Percentiles rank a stretch among this genome's conserved stretches.
Conservation (phyloP, 2,888 invertebrate genomes). For the Cheilosia grossa region DNA sequence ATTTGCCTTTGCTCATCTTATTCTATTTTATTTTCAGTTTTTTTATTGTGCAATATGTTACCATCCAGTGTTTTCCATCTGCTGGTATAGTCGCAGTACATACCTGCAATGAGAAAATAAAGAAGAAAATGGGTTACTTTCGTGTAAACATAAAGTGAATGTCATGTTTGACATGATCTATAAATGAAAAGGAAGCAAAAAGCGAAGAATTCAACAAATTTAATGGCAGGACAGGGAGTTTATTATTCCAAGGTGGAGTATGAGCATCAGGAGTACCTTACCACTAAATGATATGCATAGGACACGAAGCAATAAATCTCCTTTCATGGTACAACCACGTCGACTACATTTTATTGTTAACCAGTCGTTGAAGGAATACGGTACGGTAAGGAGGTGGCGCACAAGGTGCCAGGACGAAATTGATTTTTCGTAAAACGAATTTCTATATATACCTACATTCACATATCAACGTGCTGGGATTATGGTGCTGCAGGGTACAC, state of each 20-base stretch:
- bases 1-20: slow-evolving; percentile 48
- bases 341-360: slow-evolving; percentile 43
- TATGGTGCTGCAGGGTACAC: slow-evolving; percentile 22
- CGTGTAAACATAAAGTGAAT: slow-evolving; percentile 66
- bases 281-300: slow-evolving; percentile 63
- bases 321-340: slow-evolving; percentile 28
- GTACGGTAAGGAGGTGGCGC: background rate
- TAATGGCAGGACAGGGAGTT: slow-evolving; percentile 53
- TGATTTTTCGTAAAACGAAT: slow-evolving; percentile 70
- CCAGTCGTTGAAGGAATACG: slow-evolving; percentile 23
- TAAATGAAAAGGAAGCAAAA: slow-evolving; percentile 57
- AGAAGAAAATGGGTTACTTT: slow-evolving; percentile 65
- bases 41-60: slow-evolving; percentile 46
- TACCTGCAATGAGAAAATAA: slow-evolving; percentile 73
- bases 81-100: slow-evolving; percentile 46
- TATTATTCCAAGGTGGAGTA: slow-evolving; percentile 48
- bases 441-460: slow-evolving; percentile 24
- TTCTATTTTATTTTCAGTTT: slow-evolving; percentile 16
- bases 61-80: slow-evolving; percentile 26
- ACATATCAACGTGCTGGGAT: slow-evolving; percentile 9
- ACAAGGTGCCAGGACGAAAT: slow-evolving; percentile 62
- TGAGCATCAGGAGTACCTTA: background rate
- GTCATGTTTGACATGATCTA: slow-evolving; percentile 71
- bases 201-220: slow-evolving; percentile 40
- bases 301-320: slow-evolving; percentile 66